Percentiles rank a stretch among this genome's conserved stretches.
Conservation (phyloP, 2,113 vertebrate species). For the Halichoerus grypus region DNA sequence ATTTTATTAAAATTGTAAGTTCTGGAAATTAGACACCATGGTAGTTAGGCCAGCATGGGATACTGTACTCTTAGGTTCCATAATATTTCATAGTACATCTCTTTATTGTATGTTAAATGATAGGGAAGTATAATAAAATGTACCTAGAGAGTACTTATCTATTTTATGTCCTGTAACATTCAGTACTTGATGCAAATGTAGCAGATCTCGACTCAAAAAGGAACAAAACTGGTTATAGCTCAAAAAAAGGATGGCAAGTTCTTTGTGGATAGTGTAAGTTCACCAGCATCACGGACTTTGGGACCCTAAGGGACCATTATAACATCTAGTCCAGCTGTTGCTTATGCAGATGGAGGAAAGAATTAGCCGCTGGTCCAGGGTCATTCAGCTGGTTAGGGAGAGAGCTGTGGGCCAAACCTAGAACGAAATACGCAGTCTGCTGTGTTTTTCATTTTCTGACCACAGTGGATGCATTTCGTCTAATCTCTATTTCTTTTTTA, state of each 20-base stretch:
- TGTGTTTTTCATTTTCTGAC: constrained; percentile 29
- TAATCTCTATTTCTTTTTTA: background rate
- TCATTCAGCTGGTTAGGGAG: background rate
- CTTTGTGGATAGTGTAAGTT: background rate
- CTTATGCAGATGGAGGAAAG: background rate
- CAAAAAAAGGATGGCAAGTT: constrained; percentile 1
- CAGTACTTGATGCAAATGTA: constrained; percentile 69
- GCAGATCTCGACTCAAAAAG: constrained; percentile 67
- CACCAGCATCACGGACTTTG: background rate
- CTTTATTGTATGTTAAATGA: constrained; percentile 83
- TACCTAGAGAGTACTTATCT: constrained; percentile 79
- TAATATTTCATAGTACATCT: constrained; percentile 77
- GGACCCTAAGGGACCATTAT: background rate
- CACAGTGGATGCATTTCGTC: background rate
- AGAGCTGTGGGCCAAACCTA: background rate
- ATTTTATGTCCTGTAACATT: constrained; percentile 81
- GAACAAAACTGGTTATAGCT: constrained; percentile 52
- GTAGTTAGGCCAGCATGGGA: constrained; percentile 59
- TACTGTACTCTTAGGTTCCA: constrained; percentile 72
- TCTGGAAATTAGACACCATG: constrained; percentile 64
- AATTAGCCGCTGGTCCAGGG: background rate
- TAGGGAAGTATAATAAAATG: constrained; percentile 81
- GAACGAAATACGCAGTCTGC: background rate
- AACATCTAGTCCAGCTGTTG: background rate
- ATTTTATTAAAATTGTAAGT: constrained; percentile 72